These are phyloP conservation scores for Electrophaes corylata DNA, from an alignment of 2,888 invertebrate genomes.

Conservation along the genomic window DNA sequence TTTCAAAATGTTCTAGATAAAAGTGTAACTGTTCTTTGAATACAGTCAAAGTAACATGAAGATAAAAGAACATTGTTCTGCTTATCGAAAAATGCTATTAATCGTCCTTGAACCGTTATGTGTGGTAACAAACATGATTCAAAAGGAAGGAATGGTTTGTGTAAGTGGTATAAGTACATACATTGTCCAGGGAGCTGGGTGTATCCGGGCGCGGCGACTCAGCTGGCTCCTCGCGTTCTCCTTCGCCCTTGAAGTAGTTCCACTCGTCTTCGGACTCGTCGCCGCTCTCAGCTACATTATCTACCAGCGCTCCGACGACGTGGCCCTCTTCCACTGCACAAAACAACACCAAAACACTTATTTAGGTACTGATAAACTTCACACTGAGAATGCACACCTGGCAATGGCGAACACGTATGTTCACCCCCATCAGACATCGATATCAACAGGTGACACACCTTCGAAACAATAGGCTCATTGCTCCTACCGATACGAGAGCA, in stretches of 20 bases:
- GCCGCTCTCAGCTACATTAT: conserved; percentile 90
- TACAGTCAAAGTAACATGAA: neutral
- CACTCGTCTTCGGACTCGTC: conserved; percentile 95
- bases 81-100: conserved; percentile 31
- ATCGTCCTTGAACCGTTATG: conserved; percentile 39
- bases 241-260: conserved; percentile 91
- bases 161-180: conserved; percentile 48
- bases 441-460: conserved; percentile 82
- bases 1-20: neutral
- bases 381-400: conserved; percentile 49
- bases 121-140: conserved; percentile 21
- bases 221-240: conserved; percentile 86
- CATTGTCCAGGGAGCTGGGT: conserved; percentile 75
- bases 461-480: conserved; percentile 46
- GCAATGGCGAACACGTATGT: conserved; percentile 48
- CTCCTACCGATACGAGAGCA: conserved; percentile 13
- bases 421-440: conserved; percentile 48
- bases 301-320: conserved; percentile 83
- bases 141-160: neutral
- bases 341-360: conserved; percentile 52
- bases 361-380: conserved; percentile 34
- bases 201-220: conserved; percentile 77
- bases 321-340: conserved; percentile 77
- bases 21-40: neutral
- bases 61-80: conserved; percentile 19